These are phyloP conservation scores for Pasiphila rectangulata DNA, from an alignment of 2,888 invertebrate genomes.

Conservation along the genomic window DNA sequence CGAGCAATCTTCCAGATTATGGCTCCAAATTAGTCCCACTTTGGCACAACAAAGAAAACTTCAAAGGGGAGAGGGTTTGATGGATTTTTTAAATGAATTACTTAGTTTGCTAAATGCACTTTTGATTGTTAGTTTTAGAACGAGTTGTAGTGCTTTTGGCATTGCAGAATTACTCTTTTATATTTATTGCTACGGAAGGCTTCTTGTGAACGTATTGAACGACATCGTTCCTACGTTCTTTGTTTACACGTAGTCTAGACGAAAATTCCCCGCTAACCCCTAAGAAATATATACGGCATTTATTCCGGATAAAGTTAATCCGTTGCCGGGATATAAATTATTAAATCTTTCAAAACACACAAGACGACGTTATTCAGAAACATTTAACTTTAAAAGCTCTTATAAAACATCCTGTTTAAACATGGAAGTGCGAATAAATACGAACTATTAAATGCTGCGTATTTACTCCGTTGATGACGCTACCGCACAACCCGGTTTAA, in stretches of 20 bases:
- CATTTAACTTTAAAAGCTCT: no score
- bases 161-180: background rate
- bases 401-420: background rate
- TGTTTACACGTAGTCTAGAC: no score
- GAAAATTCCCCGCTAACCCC: no score
- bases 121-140: no score
- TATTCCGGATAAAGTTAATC: no score
- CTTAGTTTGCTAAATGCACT: constrained; percentile 43
- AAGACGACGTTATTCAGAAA: no score
- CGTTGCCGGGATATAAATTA: no score
- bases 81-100: constrained; percentile 38
- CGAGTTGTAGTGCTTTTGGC: background rate
- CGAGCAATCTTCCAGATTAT: constrained; percentile 53
- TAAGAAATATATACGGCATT: no score
- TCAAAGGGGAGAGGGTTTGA: constrained; percentile 37
- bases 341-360: no score
- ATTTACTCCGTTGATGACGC: constrained; percentile 41
- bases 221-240: no score
- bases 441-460: constrained; percentile 10
- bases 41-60: constrained; percentile 52
- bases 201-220: no score
- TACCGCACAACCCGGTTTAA: constrained; percentile 46
- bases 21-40: constrained; percentile 50
- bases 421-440: background rate
- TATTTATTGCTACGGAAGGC: background rate